These are phyloP conservation scores for Carcharodon carcharias DNA, from an alignment of 2,797 vertebrate species.

Conservation along the genomic window DNA sequence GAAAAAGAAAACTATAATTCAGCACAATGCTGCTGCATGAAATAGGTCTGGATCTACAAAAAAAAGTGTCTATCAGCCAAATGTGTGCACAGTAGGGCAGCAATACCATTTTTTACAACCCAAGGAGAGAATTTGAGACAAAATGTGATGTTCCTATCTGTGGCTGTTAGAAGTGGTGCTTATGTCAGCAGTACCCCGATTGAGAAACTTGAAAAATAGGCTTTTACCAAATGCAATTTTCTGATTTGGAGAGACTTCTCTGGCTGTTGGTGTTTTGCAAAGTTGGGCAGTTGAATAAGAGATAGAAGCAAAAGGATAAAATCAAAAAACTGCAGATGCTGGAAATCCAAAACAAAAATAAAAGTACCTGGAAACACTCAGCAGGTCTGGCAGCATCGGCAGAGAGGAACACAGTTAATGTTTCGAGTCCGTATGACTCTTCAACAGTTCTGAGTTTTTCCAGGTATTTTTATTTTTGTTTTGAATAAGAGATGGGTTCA, in stretches of 20 bases:
- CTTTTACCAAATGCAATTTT: neutral
- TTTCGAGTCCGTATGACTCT: too few relatives aligned
- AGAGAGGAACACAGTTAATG: too few relatives aligned
- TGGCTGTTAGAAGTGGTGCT: neutral
- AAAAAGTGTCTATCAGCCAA: neutral
- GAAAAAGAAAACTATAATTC: neutral
- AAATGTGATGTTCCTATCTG: neutral
- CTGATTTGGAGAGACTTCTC: neutral
- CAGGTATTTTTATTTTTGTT: too few relatives aligned
- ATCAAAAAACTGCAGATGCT: too few relatives aligned
- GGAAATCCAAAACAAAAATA: too few relatives aligned
- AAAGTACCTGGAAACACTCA: too few relatives aligned
- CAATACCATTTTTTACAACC: neutral
- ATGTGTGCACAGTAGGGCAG: neutral
- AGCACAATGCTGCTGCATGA: neutral
- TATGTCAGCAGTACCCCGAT: neutral
- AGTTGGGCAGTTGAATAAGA: neutral
- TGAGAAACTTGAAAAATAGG: neutral
- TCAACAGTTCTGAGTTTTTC: too few relatives aligned
- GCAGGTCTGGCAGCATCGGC: too few relatives aligned
- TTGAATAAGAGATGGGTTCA: neutral
- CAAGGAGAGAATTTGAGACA: neutral
- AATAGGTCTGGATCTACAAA: neutral
- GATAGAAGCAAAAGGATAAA: too few relatives aligned
- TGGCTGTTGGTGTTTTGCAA: neutral